Evolutionary conservation across 2,797 vertebrate genomes (phyloP), one percentile per base, ranked within the genome.

Genomic region (Alosa sapidissima): DNA sequence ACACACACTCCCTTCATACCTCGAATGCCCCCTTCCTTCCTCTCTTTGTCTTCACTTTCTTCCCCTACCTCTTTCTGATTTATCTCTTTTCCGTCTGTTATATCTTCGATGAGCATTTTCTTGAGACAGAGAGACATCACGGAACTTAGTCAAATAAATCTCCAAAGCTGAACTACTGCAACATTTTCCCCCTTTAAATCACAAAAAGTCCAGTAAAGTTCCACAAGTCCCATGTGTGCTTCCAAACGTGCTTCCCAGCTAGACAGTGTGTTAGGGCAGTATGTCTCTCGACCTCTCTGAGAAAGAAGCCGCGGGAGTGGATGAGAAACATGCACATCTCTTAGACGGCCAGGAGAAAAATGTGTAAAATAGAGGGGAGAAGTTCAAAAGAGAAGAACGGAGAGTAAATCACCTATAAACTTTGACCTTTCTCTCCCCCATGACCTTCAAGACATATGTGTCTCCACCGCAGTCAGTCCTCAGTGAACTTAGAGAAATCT

Each of bases 351-450:
- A 78, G 72, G 41, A 47, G 41, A 88, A 85, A 88, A 89, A 89
- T 72, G 88, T 90, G 86, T 85, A 0, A 60, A 89, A 89, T 51
- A 86, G 85, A 88, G 89, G 88, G 83, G 84, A 85, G 87, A 58
- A 47, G 87, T 90, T 93, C 87, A 92, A 92, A 93, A 87, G 87
- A 85, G 60, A 88, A 81, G 28, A 45, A 82, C 24, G 24, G 87
- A 88, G 62, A 49, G 83, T 92, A 92, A 94, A 92, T 91, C 87
- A 81, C 41, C 58, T 13, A n/a, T 85, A 16, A 45, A 2, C 54
- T 82, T 55, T 85, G 84, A 85, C 60, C 82, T 68, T 88, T 78
- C 81, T 91, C 90, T 91, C 91, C 90, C 54, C 51, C 0, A 47
- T 82, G 81, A 91, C 90, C 83, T 88, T 85, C 21, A 87, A 87